Base-by-base conservation (phyloP, 2,888 invertebrate species). In the Apotomis capreana region DNA sequence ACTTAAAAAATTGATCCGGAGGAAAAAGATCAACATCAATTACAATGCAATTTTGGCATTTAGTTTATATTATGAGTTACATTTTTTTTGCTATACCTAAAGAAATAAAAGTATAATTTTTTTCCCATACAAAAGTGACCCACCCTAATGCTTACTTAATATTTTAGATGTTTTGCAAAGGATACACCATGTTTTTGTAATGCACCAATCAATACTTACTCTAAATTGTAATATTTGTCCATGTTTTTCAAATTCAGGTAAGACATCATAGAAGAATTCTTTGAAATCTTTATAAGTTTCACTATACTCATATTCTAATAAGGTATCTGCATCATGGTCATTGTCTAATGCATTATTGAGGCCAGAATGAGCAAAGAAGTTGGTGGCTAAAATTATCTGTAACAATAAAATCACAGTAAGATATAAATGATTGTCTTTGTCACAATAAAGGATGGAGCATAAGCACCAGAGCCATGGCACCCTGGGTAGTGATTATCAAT, bases 291-390 rank as follows among this genome's bases (percentile, higher is more conserved):
- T 94, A 74, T 97, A 96, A 6, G 96, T 95, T 78, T 99, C 99
- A 44, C 90, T 93, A 69, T 96, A 96, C 78, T 97, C 98, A 89
- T 95, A 97, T 87, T 99, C 98, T 55, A 99, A 89, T 77, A 94
- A 94, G 5, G 96, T 94, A 86, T 98, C 98, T 70, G 95, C 95
- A 69, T 97, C 97, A 87, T 97, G 96, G 85, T 98, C 98, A 82
- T 96, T 96, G 36, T 94, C 91, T 75, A 94, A 94, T 13, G 94
- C 89, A 84, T 96, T 96, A 74, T 96, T 96, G 78, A 98, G 89
- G 12, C 96, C 95, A 84, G 97, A 97, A 88, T 98, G 97, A 3
- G 94, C 92, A 87, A 97, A 99, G 91, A 99, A 98, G 76, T 97
- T 96, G 52, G 95, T 94, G 68, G 97, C 95, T 54, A 98, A 84